phyloP scores from a whole-genome alignment of 1,140 invertebrate species.

The Penaeus chinensis region DNA sequence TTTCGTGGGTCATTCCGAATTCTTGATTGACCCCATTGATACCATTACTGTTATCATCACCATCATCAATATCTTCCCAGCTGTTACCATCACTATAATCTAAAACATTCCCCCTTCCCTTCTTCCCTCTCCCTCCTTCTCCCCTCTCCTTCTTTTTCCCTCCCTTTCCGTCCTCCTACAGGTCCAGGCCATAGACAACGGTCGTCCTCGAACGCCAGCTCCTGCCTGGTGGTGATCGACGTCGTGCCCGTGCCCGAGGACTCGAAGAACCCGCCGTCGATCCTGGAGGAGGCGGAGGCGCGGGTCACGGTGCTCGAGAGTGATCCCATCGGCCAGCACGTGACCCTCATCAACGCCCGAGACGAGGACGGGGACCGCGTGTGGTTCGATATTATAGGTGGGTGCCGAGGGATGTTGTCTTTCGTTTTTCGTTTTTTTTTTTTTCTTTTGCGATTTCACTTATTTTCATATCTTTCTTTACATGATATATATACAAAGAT shows the following conservation, averaged over 20 bases:
- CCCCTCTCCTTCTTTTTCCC: too few relatives aligned
- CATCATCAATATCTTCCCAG: too few relatives aligned
- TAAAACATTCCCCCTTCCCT: too few relatives aligned
- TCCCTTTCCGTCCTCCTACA: conserved; percentile 65
- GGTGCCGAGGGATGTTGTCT: conserved; percentile 65
- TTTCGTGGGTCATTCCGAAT: too few relatives aligned
- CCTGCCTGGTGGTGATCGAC: conserved; percentile 74
- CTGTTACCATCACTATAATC: too few relatives aligned
- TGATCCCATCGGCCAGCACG: conserved; percentile 84
- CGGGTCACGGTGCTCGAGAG: conserved; percentile 80
- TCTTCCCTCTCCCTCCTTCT: too few relatives aligned
- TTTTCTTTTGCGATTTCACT: too few relatives aligned
- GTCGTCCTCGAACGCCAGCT: conserved; percentile 76
- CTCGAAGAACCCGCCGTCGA: conserved; percentile 31
- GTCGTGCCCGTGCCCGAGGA: conserved; percentile 65
- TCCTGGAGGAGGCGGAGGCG: conserved; percentile 66
- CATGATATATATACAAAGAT: too few relatives aligned
- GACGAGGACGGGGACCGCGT: conserved; percentile 86
- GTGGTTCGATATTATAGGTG: conserved; percentile 85
- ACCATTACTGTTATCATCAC: too few relatives aligned
- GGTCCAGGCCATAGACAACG: conserved; percentile 85
- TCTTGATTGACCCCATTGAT: too few relatives aligned
- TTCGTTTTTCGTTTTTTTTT: neutral
- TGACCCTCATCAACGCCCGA: conserved; percentile 82
- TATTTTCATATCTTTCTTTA: too few relatives aligned